A percentile compares a stretch with the other conserved stretches of the same genome.
Evolutionary conservation across 2,113 vertebrate genomes (phyloP).

Genomic region (Pelodiscus sinensis): DNA sequence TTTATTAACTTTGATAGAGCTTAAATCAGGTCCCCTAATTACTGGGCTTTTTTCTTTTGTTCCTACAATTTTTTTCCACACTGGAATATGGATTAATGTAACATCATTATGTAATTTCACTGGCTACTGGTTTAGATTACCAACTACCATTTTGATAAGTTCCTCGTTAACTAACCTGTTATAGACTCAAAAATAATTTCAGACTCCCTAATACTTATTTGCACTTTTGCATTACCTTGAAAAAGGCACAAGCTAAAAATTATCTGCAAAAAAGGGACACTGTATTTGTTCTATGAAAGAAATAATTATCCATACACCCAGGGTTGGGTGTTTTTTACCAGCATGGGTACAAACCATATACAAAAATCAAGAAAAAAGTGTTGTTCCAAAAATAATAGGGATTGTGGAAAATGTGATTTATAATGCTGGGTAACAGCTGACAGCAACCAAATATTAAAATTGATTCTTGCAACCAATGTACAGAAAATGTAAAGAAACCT

Average conservation of each 20-base stretch:
- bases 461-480: not conserved
- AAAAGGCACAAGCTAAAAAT: not conserved
- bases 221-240: not conserved
- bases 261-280: too few relatives aligned
- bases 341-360: not conserved
- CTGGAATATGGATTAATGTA: not conserved
- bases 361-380: not conserved
- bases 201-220: not conserved
- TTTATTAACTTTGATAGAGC: not conserved
- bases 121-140: not conserved
- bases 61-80: not conserved
- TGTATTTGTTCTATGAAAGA: too few relatives aligned
- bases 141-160: not conserved
- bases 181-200: not conserved
- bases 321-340: not conserved
- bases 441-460: not conserved
- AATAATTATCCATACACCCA: not conserved
- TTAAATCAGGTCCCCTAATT: not conserved
- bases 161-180: not conserved
- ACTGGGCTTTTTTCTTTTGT: not conserved
- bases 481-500: not conserved
- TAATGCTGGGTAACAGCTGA: not conserved
- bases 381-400: not conserved
- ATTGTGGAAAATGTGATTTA: not conserved
- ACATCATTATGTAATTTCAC: not conserved